Base-by-base conservation (phyloP, 2,113 vertebrate genomes). In the Dendropsophus ebraccatus region DNA sequence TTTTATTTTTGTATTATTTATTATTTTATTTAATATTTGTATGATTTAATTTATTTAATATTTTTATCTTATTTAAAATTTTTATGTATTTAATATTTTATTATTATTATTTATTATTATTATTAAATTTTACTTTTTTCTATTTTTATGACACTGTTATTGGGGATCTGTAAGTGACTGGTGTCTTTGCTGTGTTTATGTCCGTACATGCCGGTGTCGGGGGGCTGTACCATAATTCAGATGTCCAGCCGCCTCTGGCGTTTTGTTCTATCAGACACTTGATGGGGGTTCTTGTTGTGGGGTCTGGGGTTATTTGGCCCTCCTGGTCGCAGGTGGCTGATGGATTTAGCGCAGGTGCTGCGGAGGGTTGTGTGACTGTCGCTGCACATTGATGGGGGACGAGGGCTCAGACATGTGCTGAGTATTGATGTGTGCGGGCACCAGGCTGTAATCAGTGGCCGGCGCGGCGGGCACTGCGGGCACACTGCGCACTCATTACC, bases 301-400 rank as follows among this genome's bases (percentile, higher is more conserved):
- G 4, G 13, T 73, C 70, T 73, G 7, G 2, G 7, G 6, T 49
- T 25, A n/a, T 45, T n/a, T 49, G 7, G 12, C 2, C 2, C 17
- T 74, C 13, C 37, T n/a, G 70, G 37, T 2, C 14, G 30, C 35
- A n/a, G 37, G 35, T 12, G 70, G 28, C 16, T 37, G 49, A 49
- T 37, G 23, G 19, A 17, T 11, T 21, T n/a, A 14, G 21, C n/a
- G n/a, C n/a, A n/a, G 37, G 1, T 45, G 5, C 21, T 35, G 11
- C 50, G 72, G 41, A 60, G 37, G 62, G 19, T 25, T 49, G 21
- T 47, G 79, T 77, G 11, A 77, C 52, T 82, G 80, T 28, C 35
- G 10, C 19, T 14, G 60, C 28, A 69, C 45, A 70, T 67, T 62
- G n/a, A 49, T 65, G 54, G 11, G 13, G 13, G 76, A 23, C 14